phyloP scores from a whole-genome alignment of 2,888 invertebrate species.

The Acrocyrtus sp. region DNA sequence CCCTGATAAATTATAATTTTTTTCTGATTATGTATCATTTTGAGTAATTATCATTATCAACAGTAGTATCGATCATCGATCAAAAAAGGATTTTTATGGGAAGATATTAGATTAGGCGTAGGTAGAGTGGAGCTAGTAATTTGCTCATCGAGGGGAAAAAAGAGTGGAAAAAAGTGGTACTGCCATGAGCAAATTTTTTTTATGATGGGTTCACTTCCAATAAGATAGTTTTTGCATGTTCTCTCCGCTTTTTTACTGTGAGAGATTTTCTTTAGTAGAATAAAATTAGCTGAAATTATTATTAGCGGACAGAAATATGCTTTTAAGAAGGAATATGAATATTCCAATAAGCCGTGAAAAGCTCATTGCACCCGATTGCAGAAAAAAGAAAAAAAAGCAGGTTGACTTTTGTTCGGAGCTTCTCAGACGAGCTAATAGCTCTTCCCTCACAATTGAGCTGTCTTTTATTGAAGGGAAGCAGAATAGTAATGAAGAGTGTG shows the following conservation, averaged over 20 bases:
- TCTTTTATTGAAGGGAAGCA: too few relatives aligned
- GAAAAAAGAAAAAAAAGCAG: background rate
- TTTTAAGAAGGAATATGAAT: background rate
- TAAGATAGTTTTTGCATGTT: background rate
- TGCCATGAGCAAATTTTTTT: background rate
- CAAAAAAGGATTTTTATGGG: too few relatives aligned
- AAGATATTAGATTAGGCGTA: background rate
- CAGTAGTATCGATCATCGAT: background rate
- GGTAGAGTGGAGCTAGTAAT: background rate
- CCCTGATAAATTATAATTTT: slow-evolving; percentile 3
- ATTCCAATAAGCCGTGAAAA: too few relatives aligned
- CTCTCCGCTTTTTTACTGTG: too few relatives aligned
- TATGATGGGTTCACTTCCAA: background rate
- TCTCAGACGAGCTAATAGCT: too few relatives aligned
- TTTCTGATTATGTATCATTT: slow-evolving; percentile 4
- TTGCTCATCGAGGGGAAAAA: background rate
- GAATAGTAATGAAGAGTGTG: slow-evolving; percentile 7
- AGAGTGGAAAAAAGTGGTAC: too few relatives aligned
- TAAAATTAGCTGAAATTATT: background rate
- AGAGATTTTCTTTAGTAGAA: too few relatives aligned
- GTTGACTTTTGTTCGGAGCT: too few relatives aligned
- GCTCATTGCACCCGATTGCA: background rate
- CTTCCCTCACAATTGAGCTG: too few relatives aligned
- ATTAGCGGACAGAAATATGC: too few relatives aligned
- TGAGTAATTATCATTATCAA: slow-evolving; percentile 9